Evolutionary conservation across 2,888 invertebrate species (phyloP), one percentile per base, ranked within the genome.

Genomic region (Pandemis corylana): DNA sequence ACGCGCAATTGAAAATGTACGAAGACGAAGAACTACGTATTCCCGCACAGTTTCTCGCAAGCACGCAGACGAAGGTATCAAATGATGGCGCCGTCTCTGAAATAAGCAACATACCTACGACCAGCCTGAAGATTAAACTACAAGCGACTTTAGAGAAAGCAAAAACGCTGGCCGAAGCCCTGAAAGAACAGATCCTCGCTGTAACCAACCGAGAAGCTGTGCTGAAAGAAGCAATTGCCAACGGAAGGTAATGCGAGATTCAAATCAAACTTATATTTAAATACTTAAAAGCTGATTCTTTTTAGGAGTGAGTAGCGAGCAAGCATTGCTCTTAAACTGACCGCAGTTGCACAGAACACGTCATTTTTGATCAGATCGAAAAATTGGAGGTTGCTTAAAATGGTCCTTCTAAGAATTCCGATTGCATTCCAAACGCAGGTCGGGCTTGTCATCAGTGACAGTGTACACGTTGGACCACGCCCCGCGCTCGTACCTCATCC

Each of bases 141-240:
- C 89, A 88, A 59, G 82, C 80, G 4, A 86, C 87, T 0, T 70
- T 92, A 66, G 77, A 81, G 7, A 89, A 81, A 28, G 90, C 93
- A 0, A 87, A 82, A 73, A 65, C 76, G 41, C 77, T 93, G 70
- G 85, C 87, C 0, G 84, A 85, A 2, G 84, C 81, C 1, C 79
- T 94, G 28, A 87, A 85, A 66, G 66, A 75, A 2, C 89, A 92
- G 77, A 92, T 94, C 42, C 59, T 76, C 0, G 78, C 79, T 41
- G 75, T 89, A 4, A 76, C 83, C 10, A 74, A 78, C 0, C 83
- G 83, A 7, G 93, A 94, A 77, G 80, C 77, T 6, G 20, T 76
- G 6, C 75, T 94, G 13, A 94, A 94, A 76, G 90, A 93, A 44
- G 85, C 87, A 5, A 91, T 93, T 65, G 81, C 83, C 1, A 88